Base-by-base conservation (phyloP, 2,797 vertebrate species). In the Gymnodraco acuticeps region DNA sequence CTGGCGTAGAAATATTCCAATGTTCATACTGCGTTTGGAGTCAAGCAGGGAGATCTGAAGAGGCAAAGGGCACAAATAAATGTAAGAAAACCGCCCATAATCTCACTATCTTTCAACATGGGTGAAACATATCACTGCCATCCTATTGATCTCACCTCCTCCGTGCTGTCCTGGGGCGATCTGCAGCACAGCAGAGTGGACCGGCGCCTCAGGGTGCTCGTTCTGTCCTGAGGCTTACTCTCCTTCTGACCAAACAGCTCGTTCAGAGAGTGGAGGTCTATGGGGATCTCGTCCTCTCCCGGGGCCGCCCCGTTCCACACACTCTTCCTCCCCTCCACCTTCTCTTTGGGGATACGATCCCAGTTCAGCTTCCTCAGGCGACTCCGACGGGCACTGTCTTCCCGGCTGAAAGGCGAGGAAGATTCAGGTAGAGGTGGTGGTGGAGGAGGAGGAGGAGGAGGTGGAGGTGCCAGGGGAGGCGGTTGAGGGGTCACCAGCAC, bases 11-110 rank as follows among this genome's bases (percentile, higher is more conserved):
- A 96, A 96, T 86, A 96, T 96, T 68, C 95, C 95, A 71, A 96
- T 92, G 80, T 96, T 96, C 96, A 96, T 96, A 66, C 95, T 95
- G 79, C 95, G 94, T 78, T 96, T 95, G 46, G 96, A 93, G 82
- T 96, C 96, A 71, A 96, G 81, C 38, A 96, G 70, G 20, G 91
- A 93, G 76, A 96, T 94, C 96, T 96, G 85, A 81, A 81, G 10
- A 83, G 33, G 59, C 10, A 78, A 64, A 73, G 31, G 1, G 70
- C 13, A 70, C 16, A 69, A 2, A 46, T 75, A 58, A 78, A 27
- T 4, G 11, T 1, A 41, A 41, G 48, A 27, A 58, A 54, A 66
- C 1, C 38, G 6, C 15, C 16, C 58, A 13, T 58, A 20, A 42
- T 58, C 4, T 56, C 16, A 27, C 9, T 15, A 5, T 60, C 8